These are phyloP conservation scores for Plebejus anna DNA, from an alignment of 2,888 invertebrate species.

Conservation along the genomic window DNA sequence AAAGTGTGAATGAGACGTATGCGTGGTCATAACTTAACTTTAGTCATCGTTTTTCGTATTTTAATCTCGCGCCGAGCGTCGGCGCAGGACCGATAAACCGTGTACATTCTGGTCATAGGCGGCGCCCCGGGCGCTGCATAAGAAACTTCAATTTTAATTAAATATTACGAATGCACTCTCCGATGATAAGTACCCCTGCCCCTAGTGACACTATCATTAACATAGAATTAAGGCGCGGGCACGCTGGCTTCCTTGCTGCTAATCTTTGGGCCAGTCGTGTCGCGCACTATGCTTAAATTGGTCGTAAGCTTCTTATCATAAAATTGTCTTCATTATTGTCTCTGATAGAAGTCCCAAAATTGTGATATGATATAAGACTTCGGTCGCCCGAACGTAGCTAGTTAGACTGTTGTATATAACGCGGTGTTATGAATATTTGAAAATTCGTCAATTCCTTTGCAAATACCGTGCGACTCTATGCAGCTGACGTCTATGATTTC, in stretches of 20 bases:
- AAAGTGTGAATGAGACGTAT: constrained; percentile 64
- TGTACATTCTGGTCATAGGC: constrained; percentile 78
- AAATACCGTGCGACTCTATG: constrained; percentile 25
- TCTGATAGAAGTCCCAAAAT: constrained; percentile 43
- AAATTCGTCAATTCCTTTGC: constrained; percentile 28
- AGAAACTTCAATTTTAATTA: constrained; percentile 49
- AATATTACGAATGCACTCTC: constrained; percentile 33
- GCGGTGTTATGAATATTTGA: constrained; percentile 19
- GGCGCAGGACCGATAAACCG: constrained; percentile 55
- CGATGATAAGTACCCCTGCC: constrained; percentile 30
- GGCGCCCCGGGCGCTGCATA: constrained; percentile 53
- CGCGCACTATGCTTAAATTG: constrained; percentile 29
- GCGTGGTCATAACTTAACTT: constrained; percentile 65
- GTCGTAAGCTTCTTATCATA: constrained; percentile 29
- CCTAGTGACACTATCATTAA: constrained; percentile 20
- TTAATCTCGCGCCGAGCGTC: constrained; percentile 55
- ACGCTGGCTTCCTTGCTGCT: not conserved
- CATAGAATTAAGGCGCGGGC: not conserved
- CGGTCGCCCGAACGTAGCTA: constrained; percentile 36
- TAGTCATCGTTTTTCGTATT: constrained; percentile 57
- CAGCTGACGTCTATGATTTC: constrained; percentile 15
- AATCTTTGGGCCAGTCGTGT: not conserved
- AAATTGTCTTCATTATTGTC: constrained; percentile 33
- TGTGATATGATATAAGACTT: constrained; percentile 42
- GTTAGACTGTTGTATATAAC: constrained; percentile 37